A percentile compares a stretch with the other conserved stretches of the same genome.
These are phyloP conservation scores for Gryllus bimaculatus DNA, from an alignment of 1,140 invertebrate species.

Conservation along the genomic window DNA sequence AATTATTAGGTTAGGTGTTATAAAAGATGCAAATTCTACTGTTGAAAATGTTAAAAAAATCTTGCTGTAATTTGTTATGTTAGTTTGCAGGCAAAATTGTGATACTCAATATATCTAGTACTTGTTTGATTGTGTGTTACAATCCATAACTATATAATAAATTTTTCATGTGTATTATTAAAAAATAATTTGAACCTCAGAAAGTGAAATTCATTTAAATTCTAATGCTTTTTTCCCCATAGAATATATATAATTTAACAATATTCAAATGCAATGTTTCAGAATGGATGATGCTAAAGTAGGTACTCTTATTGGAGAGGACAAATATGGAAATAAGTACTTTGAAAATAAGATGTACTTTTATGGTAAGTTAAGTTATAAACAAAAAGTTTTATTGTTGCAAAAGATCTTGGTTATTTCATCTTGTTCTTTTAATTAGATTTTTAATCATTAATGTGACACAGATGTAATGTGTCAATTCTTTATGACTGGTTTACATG, in stretches of 20 bases:
- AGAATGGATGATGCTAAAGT: conserved; percentile 81
- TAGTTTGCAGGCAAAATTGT: neutral
- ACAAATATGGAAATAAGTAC: conserved; percentile 95
- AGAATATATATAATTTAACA: neutral
- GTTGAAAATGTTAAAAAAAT: neutral
- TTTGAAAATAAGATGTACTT: conserved; percentile 87
- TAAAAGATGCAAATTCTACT: neutral
- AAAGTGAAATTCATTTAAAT: neutral
- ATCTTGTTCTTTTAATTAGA: no score
- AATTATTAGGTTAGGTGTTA: neutral
- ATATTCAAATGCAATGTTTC: conserved; percentile 15
- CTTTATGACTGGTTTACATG: no score
- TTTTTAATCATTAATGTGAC: no score
- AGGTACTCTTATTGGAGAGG: conserved; percentile 80
- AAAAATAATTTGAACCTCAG: neutral
- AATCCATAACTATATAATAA: neutral
- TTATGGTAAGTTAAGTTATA: conserved; percentile 46
- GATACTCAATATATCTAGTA: neutral
- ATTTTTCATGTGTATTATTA: neutral
- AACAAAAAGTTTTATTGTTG: no score
- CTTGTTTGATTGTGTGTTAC: neutral
- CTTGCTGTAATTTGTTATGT: neutral
- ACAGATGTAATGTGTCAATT: no score
- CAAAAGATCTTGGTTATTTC: no score
- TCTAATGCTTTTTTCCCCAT: neutral